Conservation (phyloP, 2,888 invertebrate genomes). For the Epistrophella euchroma region DNA sequence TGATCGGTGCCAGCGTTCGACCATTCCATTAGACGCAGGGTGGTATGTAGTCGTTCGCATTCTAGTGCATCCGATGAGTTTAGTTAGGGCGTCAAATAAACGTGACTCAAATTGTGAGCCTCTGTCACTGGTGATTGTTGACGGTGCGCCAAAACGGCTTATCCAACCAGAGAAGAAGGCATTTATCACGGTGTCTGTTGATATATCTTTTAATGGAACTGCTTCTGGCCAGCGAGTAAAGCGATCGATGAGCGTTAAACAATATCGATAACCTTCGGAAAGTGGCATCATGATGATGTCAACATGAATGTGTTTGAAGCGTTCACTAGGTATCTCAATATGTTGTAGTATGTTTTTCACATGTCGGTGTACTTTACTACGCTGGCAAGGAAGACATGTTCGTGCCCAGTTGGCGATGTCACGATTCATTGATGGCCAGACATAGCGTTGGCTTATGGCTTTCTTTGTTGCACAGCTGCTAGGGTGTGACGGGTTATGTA, state of each 20-base stretch:
- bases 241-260: conserved; percentile 76
- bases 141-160: conserved; percentile 81
- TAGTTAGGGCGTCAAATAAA: conserved; percentile 77
- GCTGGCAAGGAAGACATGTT: not conserved
- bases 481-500: not conserved
- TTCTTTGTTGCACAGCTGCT: conserved; percentile 6
- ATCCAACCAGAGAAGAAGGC: conserved; percentile 67
- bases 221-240: conserved; percentile 77
- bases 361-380: conserved; percentile 1
- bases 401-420: not conserved
- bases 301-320: conserved; percentile 80
- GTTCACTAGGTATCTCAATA: conserved; percentile 25
- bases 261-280: conserved; percentile 75
- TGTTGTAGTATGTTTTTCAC: conserved; percentile 2
- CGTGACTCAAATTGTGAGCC: conserved; percentile 80
- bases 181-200: conserved; percentile 59
- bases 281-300: conserved; percentile 82
- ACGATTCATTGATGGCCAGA: conserved; percentile 4
- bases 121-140: conserved; percentile 79
- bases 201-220: conserved; percentile 73
- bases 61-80: conserved; percentile 77
- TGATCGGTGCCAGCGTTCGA: conserved; percentile 81
- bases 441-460: not conserved
- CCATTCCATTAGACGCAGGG: conserved; percentile 81
- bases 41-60: conserved; percentile 79